phyloP scores from a whole-genome alignment of 2,113 vertebrate species.

The Todiramphus chloris region DNA sequence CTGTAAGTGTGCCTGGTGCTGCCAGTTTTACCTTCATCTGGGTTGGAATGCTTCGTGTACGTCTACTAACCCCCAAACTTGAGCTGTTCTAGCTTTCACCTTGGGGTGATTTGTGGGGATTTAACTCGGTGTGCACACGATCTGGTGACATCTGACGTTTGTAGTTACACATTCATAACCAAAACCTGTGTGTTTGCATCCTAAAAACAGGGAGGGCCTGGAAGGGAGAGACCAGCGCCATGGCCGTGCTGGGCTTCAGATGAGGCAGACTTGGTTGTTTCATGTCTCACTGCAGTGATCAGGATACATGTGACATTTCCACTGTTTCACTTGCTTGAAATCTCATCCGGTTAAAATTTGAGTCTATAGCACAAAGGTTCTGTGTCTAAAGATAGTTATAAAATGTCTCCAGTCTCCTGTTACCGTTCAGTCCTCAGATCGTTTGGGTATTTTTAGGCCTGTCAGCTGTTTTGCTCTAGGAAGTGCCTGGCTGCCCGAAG shows the following conservation, averaged over 20 bases:
- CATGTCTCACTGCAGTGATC: not conserved
- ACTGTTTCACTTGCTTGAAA: slow-evolving; percentile 33
- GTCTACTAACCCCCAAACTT: not conserved
- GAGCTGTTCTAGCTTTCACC: not conserved
- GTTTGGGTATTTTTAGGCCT: slow-evolving; percentile 37
- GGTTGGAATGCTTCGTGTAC: not conserved
- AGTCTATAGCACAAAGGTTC: not conserved
- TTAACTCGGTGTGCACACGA: not conserved
- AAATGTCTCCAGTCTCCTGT: not conserved
- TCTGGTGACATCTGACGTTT: not conserved
- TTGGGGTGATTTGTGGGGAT: not conserved
- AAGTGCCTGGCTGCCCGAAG: not conserved
- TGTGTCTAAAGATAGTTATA: slow-evolving; percentile 38
- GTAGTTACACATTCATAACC: no score
- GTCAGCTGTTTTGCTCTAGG: slow-evolving; percentile 24
- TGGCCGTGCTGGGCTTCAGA: not conserved
- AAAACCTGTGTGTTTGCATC: not conserved
- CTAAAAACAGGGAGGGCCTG: not conserved
- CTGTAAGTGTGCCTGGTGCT: not conserved
- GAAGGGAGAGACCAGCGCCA: not conserved
- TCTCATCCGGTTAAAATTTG: slow-evolving; percentile 28
- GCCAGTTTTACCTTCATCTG: not conserved
- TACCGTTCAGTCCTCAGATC: not conserved
- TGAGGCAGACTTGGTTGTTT: not conserved
- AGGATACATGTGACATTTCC: not conserved